phyloP scores from a whole-genome alignment of 2,888 invertebrate species.

The Drosophila nr. perissopoda region DNA sequence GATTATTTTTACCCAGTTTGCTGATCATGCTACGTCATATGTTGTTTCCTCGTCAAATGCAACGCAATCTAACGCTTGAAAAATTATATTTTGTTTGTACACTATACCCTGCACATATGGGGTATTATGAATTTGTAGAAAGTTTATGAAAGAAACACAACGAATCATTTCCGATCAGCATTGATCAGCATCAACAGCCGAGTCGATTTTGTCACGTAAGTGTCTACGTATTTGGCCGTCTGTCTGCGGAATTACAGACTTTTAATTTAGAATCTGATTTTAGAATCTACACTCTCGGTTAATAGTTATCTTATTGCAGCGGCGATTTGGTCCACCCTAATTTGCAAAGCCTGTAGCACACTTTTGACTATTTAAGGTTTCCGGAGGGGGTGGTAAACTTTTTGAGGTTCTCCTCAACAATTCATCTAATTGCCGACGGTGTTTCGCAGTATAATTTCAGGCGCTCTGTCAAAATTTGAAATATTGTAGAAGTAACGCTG shows the following conservation, averaged over 20 bases:
- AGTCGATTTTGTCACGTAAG: neutral
- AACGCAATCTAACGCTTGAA: neutral
- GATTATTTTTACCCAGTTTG: constrained; percentile 2
- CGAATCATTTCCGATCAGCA: neutral
- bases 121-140: neutral
- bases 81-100: neutral
- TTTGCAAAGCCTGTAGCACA: neutral
- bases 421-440: neutral
- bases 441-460: constrained; percentile 43
- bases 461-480: constrained; percentile 15
- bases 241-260: neutral
- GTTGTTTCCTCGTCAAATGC: neutral
- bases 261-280: neutral
- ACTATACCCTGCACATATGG: neutral
- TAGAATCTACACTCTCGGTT: neutral
- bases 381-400: neutral
- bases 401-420: neutral
- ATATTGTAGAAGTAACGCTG: neutral
- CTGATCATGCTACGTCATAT: neutral
- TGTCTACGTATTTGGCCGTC: neutral
- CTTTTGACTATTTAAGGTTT: neutral
- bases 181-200: neutral
- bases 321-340: neutral
- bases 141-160: neutral
- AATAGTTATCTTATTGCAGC: neutral